A percentile compares a stretch with the other conserved stretches of the same genome.
These are phyloP conservation scores for Diadema setosum DNA, from an alignment of 35 echinoderm and acorn worm genomes.

Conservation along the genomic window DNA sequence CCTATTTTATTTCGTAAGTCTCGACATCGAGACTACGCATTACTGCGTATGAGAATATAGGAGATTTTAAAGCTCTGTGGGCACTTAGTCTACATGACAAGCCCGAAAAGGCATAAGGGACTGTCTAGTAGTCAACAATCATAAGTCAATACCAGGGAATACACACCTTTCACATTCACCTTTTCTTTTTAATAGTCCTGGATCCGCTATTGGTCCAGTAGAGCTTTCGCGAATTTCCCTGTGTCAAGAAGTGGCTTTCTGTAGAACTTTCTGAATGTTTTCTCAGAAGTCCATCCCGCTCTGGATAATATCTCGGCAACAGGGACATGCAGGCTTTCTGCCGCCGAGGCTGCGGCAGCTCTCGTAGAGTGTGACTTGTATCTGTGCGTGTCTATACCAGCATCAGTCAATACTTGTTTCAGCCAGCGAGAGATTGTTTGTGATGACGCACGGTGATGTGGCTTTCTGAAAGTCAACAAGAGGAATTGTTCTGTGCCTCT, in stretches of 20 bases:
- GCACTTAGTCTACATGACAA: too few species aligned
- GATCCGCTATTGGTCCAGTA: too few species aligned
- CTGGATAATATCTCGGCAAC: constrained; percentile 2
- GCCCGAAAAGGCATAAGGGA: too few species aligned
- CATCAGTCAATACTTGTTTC: neutral
- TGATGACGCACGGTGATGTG: constrained; percentile 10
- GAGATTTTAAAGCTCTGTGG: too few species aligned
- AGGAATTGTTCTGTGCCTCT: constrained; percentile 13
- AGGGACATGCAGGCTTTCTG: neutral
- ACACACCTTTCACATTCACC: too few species aligned
- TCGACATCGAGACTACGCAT: too few species aligned
- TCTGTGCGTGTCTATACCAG: constrained; percentile 29
- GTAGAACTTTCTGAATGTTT: constrained; percentile 12
- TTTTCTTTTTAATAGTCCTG: too few species aligned
- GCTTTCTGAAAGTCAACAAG: constrained; percentile 55
- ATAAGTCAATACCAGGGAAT: too few species aligned
- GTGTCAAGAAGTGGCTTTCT: neutral
- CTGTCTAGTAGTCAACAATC: too few species aligned
- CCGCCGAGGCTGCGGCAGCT: constrained; percentile 37
- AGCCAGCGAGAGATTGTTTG: constrained; percentile 55
- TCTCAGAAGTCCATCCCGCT: constrained; percentile 36
- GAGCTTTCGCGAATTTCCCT: too few species aligned
- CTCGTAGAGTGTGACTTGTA: constrained; percentile 58
- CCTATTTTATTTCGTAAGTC: too few species aligned
- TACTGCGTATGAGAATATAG: too few species aligned